phyloP scores from a whole-genome alignment of 2,113 vertebrate genomes.

The Probosciger aterrimus region DNA sequence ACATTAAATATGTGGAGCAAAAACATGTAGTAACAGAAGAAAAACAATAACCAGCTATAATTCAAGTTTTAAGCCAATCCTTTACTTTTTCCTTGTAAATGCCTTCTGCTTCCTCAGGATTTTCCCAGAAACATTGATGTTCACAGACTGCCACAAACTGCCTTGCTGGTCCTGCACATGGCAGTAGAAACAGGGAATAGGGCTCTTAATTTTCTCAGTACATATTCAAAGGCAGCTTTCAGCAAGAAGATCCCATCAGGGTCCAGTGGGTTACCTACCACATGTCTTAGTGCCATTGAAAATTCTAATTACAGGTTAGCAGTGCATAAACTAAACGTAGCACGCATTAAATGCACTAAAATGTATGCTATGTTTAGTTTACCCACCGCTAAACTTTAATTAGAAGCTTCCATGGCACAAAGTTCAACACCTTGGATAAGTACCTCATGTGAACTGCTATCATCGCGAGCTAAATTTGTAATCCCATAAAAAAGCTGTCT shows the following conservation, averaged over 20 bases:
- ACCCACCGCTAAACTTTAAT: not conserved
- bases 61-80: not conserved
- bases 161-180: fast-evolving
- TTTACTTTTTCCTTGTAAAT: not conserved
- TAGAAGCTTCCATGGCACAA: not conserved
- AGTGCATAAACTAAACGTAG: not conserved
- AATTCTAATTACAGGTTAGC: not conserved
- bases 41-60: not conserved
- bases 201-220: not conserved
- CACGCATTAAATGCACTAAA: not conserved
- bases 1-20: not conserved
- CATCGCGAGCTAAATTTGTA: not conserved
- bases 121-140: not conserved
- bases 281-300: not conserved
- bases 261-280: not conserved
- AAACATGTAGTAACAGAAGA: not conserved
- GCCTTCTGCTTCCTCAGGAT: not conserved
- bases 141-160: not conserved
- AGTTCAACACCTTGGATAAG: not conserved
- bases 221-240: not conserved
- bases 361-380: not conserved
- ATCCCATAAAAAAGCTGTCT: not conserved
- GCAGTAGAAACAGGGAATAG: not conserved
- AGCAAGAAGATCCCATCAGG: not conserved
- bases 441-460: not conserved